Conservation (phyloP, 2,888 invertebrate species). For the Drosophila cognata region DNA sequence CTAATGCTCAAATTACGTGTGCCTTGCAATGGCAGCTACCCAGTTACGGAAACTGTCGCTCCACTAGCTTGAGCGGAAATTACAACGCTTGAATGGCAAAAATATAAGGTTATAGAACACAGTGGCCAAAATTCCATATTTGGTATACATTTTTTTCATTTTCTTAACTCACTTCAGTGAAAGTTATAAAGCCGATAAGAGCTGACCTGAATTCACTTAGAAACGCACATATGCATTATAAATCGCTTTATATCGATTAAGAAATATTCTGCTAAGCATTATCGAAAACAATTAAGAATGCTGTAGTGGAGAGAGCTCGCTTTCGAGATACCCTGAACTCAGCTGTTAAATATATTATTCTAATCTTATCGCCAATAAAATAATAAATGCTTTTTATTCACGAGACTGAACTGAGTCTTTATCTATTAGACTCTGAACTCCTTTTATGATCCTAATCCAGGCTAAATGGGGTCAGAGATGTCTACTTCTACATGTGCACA, state of each 20-base stretch:
- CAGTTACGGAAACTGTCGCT: constrained; percentile 69
- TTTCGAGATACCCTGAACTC: neutral
- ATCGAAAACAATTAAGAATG: neutral
- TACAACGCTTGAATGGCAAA: constrained; percentile 80
- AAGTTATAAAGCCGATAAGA: neutral
- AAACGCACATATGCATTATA: neutral
- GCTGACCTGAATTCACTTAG: neutral
- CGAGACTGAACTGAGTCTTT: too few species aligned
- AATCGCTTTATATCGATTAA: neutral
- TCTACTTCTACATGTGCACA: neutral
- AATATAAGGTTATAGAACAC: constrained; percentile 69
- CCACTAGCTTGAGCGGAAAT: constrained; percentile 79
- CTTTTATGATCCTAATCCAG: neutral
- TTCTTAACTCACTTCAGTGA: neutral
- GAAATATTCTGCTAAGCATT: neutral
- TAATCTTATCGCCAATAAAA: neutral
- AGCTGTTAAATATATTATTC: neutral
- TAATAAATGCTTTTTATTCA: too few species aligned
- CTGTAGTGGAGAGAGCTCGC: neutral
- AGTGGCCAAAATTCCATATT: constrained; percentile 11
- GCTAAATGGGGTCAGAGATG: neutral
- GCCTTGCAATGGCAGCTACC: constrained; percentile 61
- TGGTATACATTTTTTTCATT: neutral
- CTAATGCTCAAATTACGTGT: constrained; percentile 73
- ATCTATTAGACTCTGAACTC: neutral